Base-by-base conservation (phyloP, 2,113 vertebrate species). In the Leptodactylus fuscus region DNA sequence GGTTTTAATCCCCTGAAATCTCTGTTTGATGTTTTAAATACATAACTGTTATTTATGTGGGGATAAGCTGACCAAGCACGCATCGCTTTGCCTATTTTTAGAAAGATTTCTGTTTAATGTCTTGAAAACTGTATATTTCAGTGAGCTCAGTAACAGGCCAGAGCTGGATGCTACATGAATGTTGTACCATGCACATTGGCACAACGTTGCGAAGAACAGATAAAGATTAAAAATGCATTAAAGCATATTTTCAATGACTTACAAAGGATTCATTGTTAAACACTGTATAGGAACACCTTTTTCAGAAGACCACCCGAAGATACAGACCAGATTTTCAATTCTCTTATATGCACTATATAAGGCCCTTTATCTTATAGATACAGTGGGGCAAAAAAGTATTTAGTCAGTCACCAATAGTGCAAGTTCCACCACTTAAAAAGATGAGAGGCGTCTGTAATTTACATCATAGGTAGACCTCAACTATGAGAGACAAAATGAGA, bases 31-130 rank as follows among this genome's bases (percentile, higher is more conserved):
- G 65, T 69, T 69, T 69, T 34, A 69, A 69, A 69, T 69, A 36
- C 65, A 69, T 69, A 69, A 69, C 29, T 69, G 32, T 69, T 69
- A 69, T 69, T 69, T 69, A 69, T 69, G 65, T 65, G 29, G 65
- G 65, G 65, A 69, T 69, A 69, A 36, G 65, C 65, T 69, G 65
- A 69, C 65, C 65, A 69, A 36, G 32, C 65, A 69, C 16, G 65
- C 65, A 20, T 34, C 27, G 27, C 15, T 29, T 11, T 12, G 12
- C 24, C 65, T 69, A 69, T 69, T 69, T 69, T 69, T 69, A 36
- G 65, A 69, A 69, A 18, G 65, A 69, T 69, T 69, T 36, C 65
- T 69, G 65, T 20, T 69, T 36, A 36, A 69, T 36, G 15, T 69
- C 15, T 36, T 69, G 65, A 36, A 69, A 69, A 69, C 65, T 18